phyloP scores from a whole-genome alignment of 2,113 vertebrate species.

The Anguilla japonica region DNA sequence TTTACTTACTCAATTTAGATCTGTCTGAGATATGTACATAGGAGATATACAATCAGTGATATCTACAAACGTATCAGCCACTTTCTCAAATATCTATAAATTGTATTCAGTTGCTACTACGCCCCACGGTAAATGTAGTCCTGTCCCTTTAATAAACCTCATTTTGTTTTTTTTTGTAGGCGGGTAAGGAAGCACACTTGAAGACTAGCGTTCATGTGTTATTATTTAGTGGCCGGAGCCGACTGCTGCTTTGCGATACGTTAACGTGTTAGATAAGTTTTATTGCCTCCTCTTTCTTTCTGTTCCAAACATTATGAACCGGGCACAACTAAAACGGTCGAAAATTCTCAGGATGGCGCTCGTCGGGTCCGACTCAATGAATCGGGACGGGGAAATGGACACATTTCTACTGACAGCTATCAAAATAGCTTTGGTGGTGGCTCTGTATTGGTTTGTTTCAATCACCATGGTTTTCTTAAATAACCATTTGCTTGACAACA shows the following conservation, averaged over 20 bases:
- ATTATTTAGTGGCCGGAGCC: too few relatives aligned
- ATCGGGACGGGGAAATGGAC: constrained; percentile 46
- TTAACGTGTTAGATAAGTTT: background rate
- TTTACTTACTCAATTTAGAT: too few relatives aligned
- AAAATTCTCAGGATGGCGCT: constrained; percentile 86
- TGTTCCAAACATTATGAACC: constrained; percentile 71
- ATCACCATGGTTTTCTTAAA: constrained; percentile 98
- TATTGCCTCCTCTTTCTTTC: background rate
- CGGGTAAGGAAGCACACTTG: background rate
- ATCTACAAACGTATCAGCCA: too few relatives aligned
- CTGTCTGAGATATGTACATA: too few relatives aligned
- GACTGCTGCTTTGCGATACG: too few relatives aligned
- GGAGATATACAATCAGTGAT: too few relatives aligned
- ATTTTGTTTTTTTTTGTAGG: background rate
- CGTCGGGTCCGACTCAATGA: constrained; percentile 50
- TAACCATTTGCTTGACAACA: constrained; percentile 84
- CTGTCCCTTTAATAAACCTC: background rate
- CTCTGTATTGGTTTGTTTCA: constrained; percentile 88
- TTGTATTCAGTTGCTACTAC: too few relatives aligned
- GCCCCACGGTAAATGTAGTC: background rate
- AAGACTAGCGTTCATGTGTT: too few relatives aligned
- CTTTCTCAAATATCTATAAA: too few relatives aligned
- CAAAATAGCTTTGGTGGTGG: constrained; percentile 81
- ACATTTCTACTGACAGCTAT: constrained; percentile 69
- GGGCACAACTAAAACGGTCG: constrained; percentile 81